phyloP scores from a whole-genome alignment of 2,888 invertebrate species.

The Zhengitettix transpicula region DNA sequence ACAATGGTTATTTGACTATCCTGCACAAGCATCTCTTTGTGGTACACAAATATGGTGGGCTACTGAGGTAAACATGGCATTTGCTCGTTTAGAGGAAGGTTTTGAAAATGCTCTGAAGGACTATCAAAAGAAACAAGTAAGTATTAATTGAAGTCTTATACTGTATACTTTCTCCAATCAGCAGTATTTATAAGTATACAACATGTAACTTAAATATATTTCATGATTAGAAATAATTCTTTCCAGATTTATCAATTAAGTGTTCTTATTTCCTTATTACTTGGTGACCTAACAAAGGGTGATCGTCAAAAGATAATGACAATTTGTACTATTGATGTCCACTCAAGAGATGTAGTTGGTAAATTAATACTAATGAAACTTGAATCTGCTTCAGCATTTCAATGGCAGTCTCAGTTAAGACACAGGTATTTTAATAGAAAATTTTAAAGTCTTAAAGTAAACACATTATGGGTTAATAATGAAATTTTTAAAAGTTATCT shows the following conservation, averaged over 20 bases:
- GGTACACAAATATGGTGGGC: slow-evolving; percentile 97
- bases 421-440: slow-evolving; percentile 33
- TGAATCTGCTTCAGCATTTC: slow-evolving; percentile 61
- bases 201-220: too few species aligned
- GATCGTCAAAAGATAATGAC: slow-evolving; percentile 94
- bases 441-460: too few species aligned
- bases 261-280: slow-evolving; percentile 57
- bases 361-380: slow-evolving; percentile 72
- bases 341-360: slow-evolving; percentile 82
- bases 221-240: background rate
- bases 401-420: slow-evolving; percentile 83
- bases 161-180: too few species aligned
- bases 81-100: slow-evolving; percentile 68
- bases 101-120: slow-evolving; percentile 88
- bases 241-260: slow-evolving; percentile 56
- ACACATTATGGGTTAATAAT: too few species aligned
- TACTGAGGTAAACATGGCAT: slow-evolving; percentile 78
- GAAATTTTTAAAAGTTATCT: too few species aligned
- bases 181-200: too few species aligned
- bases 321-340: slow-evolving; percentile 90
- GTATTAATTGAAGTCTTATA: too few species aligned
- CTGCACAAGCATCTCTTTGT: slow-evolving; percentile 77
- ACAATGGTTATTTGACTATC: slow-evolving; percentile 82
- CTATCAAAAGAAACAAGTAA: slow-evolving; percentile 66
- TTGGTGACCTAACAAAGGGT: slow-evolving; percentile 64